Conservation (phyloP, 1,140 invertebrate genomes). For the Adoxophyes honmai region DNA sequence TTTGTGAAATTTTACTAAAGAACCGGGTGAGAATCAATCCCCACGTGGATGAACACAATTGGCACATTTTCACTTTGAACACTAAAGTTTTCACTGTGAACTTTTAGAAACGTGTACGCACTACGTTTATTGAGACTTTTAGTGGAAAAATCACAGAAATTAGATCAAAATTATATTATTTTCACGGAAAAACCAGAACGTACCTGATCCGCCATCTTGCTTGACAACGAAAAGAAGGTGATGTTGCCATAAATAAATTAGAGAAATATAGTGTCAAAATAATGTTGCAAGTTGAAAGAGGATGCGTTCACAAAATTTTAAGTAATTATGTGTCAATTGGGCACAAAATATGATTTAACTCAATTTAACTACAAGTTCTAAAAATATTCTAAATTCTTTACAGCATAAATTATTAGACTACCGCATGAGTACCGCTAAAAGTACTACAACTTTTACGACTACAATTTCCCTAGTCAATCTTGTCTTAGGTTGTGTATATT, state of each 20-base stretch:
- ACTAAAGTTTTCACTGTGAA: slow-evolving; percentile 6
- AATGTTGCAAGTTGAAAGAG: neutral
- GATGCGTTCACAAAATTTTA: slow-evolving; percentile 21
- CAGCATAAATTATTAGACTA: no score
- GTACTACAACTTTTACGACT: no score
- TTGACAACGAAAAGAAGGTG: slow-evolving; percentile 69
- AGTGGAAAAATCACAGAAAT: neutral
- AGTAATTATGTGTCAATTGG: no score
- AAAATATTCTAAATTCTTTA: no score
- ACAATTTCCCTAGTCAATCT: no score
- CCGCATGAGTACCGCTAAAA: no score
- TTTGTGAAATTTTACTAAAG: neutral
- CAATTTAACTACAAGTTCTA: no score
- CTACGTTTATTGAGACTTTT: slow-evolving; percentile 18
- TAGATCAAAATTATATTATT: slow-evolving; percentile 24
- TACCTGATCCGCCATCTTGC: slow-evolving; percentile 76
- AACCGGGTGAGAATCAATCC: slow-evolving; percentile 15
- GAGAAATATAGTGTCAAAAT: neutral
- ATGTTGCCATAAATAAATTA: slow-evolving; percentile 22
- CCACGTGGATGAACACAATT: slow-evolving; percentile 28
- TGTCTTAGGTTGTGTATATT: no score
- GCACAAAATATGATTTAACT: no score
- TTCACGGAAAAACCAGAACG: slow-evolving; percentile 44
- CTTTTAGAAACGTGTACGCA: neutral
- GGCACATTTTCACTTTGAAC: slow-evolving; percentile 24